A percentile compares a stretch with the other conserved stretches of the same genome.
Evolutionary conservation across 2,888 invertebrate species (phyloP).

Genomic region (Pandemis cinnamomeana): DNA sequence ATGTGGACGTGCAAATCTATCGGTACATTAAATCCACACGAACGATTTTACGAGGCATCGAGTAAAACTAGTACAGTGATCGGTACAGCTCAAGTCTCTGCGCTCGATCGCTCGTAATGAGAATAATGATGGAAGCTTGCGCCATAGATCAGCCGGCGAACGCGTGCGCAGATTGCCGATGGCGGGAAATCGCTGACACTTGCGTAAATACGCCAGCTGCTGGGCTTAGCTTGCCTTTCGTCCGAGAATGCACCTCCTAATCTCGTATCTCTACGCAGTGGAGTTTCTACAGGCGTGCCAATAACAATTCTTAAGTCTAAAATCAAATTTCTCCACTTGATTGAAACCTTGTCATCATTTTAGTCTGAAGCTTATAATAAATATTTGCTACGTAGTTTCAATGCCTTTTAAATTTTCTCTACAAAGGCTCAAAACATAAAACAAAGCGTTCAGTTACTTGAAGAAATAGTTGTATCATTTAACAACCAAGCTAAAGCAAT

Average conservation of each 20-base stretch:
- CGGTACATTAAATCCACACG: not conserved
- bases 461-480: not conserved
- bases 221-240: slow-evolving; percentile 41
- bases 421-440: not conserved
- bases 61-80: slow-evolving; percentile 8
- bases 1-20: not conserved
- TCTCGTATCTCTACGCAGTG: slow-evolving; percentile 1
- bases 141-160: slow-evolving; percentile 66
- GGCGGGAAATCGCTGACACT: slow-evolving; percentile 74
- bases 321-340: not conserved
- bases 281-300: slow-evolving; percentile 3
- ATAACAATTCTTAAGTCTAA: not conserved
- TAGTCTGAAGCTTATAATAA: not conserved
- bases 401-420: not conserved
- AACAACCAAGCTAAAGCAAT: slow-evolving; percentile 8
- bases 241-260: slow-evolving; percentile 14
- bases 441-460: not conserved
- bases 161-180: slow-evolving; percentile 73
- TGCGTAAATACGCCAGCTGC: slow-evolving; percentile 77
- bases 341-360: not conserved
- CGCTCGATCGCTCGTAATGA: slow-evolving; percentile 64
- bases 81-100: slow-evolving; percentile 15
- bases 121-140: slow-evolving; percentile 79
- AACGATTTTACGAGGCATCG: not conserved
- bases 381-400: not conserved